These are phyloP conservation scores for Diceros bicornis DNA, from an alignment of 2,797 vertebrate species.

Conservation along the genomic window DNA sequence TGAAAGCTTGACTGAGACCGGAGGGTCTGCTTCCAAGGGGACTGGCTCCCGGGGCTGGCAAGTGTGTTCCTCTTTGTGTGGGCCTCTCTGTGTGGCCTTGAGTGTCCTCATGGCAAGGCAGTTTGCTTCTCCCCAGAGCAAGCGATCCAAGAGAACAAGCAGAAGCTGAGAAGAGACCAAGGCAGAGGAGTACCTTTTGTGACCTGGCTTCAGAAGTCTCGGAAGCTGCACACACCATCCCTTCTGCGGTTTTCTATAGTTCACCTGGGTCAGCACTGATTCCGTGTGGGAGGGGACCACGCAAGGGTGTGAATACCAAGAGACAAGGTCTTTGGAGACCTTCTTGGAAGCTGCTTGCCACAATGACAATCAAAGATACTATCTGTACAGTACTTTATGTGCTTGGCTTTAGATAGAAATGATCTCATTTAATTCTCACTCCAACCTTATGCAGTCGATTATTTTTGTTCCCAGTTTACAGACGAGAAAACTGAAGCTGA, in stretches of 20 bases:
- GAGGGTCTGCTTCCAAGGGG: not conserved
- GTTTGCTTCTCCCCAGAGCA: not conserved
- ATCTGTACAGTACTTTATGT: not conserved
- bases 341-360: not conserved
- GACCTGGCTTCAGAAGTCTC: not conserved
- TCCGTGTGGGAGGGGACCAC: not conserved
- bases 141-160: not conserved
- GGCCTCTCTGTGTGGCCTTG: not conserved
- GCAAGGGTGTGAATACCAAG: not conserved
- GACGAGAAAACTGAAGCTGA: not conserved
- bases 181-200: not conserved
- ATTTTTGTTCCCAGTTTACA: not conserved
- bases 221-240: not conserved
- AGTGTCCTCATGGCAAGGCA: not conserved
- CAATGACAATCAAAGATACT: not conserved
- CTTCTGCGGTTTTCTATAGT: not conserved
- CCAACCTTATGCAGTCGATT: not conserved
- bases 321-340: not conserved
- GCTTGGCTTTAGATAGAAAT: not conserved
- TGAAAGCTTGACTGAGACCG: not conserved
- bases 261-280: not conserved
- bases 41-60: not conserved
- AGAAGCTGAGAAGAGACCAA: not conserved
- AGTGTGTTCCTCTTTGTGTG: not conserved
- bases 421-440: not conserved